These are phyloP conservation scores for Biston betularia DNA, from an alignment of 2,888 invertebrate genomes.

Conservation along the genomic window DNA sequence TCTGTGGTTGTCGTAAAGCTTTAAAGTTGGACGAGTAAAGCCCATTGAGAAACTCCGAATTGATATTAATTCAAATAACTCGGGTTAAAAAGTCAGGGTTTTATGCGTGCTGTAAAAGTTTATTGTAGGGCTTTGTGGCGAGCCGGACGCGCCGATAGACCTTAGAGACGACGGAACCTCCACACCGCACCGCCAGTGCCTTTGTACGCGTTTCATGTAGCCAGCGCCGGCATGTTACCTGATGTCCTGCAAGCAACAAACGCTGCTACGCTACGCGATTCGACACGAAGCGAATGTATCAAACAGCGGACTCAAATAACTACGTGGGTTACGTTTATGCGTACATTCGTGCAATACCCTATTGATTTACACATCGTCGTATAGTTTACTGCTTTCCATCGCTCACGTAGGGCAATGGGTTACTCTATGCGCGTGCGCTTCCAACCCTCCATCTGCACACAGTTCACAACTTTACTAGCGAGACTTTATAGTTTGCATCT, in stretches of 20 bases:
- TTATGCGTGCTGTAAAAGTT: constrained; percentile 85
- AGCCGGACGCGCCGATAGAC: constrained; percentile 83
- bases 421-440: constrained; percentile 55
- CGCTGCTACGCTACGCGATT: too few species aligned
- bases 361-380: too few species aligned
- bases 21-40: constrained; percentile 85
- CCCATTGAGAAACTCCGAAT: constrained; percentile 86
- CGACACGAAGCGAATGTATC: too few species aligned
- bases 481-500: constrained; percentile 25
- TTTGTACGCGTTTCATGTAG: constrained; percentile 46
- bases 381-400: too few species aligned
- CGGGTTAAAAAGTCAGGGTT: constrained; percentile 86
- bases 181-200: constrained; percentile 54
- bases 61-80: constrained; percentile 87
- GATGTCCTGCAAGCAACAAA: too few species aligned
- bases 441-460: constrained; percentile 45
- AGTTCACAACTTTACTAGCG: constrained; percentile 24
- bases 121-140: constrained; percentile 85
- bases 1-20: constrained; percentile 84
- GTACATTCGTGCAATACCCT: too few species aligned
- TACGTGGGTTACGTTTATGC: too few species aligned
- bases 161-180: constrained; percentile 70
- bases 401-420: too few species aligned
- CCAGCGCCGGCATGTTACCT: constrained; percentile 23
- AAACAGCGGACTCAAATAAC: too few species aligned